Evolutionary conservation across 2,113 vertebrate species (phyloP), one percentile per base, ranked within the genome.

Genomic region (Gasterosteus aculeatus): DNA sequence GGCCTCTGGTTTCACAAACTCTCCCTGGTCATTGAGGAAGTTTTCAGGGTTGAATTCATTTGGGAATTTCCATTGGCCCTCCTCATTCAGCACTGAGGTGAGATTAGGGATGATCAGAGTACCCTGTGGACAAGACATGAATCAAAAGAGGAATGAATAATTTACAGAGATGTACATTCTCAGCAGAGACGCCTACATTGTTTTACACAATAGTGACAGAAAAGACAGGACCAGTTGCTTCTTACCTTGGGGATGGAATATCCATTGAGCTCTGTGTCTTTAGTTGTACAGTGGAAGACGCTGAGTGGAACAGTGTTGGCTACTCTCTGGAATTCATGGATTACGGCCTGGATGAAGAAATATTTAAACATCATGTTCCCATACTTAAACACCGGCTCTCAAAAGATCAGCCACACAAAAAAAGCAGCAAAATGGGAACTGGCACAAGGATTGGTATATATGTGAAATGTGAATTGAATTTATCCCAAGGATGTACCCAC

Each of bases 11-110:
- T 90, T 92, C 7, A 84, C 61, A 77, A 90, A 90, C 69, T 90
- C 80, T 49, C 85, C 89, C 10, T 85, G 22, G 35, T 91, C 83
- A 70, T 88, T 90, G 56, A 93, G 89, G 61, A 93, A 92, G 80
- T 93, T 89, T 19, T 88, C 80, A 66, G 86, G 92, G 64, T 90
- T 82, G 62, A 93, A 93, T 3, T 89, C 75, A 35, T 63, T 59
- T 14, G 87, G 87, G 18, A 15, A 86, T 67, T 92, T 92, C 92
- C 92, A 93, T 49, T 91, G 86, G 22, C 84, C 83, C 64, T 91
- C 85, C 49, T 93, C 89, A 19, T 31, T 19, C 67, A 92, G 44
- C 56, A 82, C 79, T 0, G 88, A 90, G 2, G 59, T 18, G 73
- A 91, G 49, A 66, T 91, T 91, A n/a, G 89, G 88, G 42, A 92